These are phyloP conservation scores for Cossypha polioptera DNA, from an alignment of 2,797 vertebrate genomes.

Conservation along the genomic window DNA sequence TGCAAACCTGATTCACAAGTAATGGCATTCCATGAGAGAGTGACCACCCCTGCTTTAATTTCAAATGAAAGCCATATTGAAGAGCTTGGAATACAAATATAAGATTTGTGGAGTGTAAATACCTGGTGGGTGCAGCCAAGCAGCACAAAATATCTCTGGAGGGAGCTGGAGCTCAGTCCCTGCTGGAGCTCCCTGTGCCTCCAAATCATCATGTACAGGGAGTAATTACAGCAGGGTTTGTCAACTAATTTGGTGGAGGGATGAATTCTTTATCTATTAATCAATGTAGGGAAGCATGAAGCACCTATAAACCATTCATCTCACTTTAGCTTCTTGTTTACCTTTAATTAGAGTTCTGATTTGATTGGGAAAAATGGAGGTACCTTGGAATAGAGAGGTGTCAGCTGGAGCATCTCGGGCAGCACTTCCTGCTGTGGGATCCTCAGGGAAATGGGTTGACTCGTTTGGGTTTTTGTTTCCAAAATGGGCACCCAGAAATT, in stretches of 20 bases:
- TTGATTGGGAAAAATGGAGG: background rate
- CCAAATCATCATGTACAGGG: background rate
- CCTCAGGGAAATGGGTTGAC: background rate
- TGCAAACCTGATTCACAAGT: background rate
- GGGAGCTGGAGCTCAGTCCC: background rate
- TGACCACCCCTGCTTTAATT: background rate
- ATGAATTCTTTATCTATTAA: conserved; percentile 56
- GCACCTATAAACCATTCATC: conserved; percentile 49
- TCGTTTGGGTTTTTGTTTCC: background rate
- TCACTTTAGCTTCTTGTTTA: conserved; percentile 46
- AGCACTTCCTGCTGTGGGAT: background rate
- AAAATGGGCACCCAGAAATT: background rate
- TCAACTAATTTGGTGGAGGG: conserved; percentile 31
- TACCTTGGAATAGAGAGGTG: background rate
- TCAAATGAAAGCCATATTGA: background rate
- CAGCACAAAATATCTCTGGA: background rate
- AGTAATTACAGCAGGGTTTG: conserved; percentile 30
- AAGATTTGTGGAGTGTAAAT: background rate
- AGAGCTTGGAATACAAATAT: background rate
- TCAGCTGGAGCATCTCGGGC: background rate
- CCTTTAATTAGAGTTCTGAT: conserved; percentile 37
- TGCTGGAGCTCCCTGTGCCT: background rate
- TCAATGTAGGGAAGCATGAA: conserved; percentile 35
- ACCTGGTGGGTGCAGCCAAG: conserved; percentile 6
- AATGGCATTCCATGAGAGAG: background rate